A percentile compares a stretch with the other conserved stretches of the same genome.
phyloP scores from a whole-genome alignment of 2,113 vertebrate genomes.

The Oryzias javanicus region DNA sequence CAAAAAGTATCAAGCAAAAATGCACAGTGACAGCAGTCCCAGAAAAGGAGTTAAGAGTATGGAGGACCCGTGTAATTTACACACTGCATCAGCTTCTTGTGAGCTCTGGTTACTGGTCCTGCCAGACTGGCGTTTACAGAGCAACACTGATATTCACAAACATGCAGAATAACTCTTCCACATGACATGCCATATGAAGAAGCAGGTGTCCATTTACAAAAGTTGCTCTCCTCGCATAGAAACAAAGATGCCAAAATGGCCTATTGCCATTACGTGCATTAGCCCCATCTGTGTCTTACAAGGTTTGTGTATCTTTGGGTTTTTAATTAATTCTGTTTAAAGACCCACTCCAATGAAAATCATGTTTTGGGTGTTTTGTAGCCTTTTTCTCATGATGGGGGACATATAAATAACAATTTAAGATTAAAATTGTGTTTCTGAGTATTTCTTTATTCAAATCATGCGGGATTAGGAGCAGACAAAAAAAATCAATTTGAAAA shows the following conservation, averaged over 20 bases:
- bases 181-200: slow-evolving; percentile 72
- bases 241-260: slow-evolving; percentile 79
- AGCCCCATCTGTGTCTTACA: slow-evolving; percentile 59
- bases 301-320: slow-evolving; percentile 24
- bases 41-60: slow-evolving; percentile 11
- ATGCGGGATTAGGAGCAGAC: too few species aligned
- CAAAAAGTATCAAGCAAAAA: slow-evolving; percentile 19
- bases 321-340: slow-evolving; percentile 45
- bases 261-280: slow-evolving; percentile 49
- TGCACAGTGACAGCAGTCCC: slow-evolving; percentile 15
- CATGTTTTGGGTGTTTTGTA: too few species aligned
- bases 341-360: slow-evolving; percentile 48
- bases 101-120: slow-evolving; percentile 81
- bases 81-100: slow-evolving; percentile 66
- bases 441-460: too few species aligned
- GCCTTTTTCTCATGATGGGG: too few species aligned
- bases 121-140: slow-evolving; percentile 84
- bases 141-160: slow-evolving; percentile 76
- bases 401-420: too few species aligned
- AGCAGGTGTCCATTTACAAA: slow-evolving; percentile 69
- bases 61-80: slow-evolving; percentile 68
- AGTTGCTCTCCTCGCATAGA: slow-evolving; percentile 74
- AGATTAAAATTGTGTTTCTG: too few species aligned
- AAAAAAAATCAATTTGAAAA: too few species aligned
- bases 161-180: slow-evolving; percentile 69